Evolutionary conservation across 1,140 invertebrate genomes (phyloP).

Genomic region (Hypsibius dujardini): DNA sequence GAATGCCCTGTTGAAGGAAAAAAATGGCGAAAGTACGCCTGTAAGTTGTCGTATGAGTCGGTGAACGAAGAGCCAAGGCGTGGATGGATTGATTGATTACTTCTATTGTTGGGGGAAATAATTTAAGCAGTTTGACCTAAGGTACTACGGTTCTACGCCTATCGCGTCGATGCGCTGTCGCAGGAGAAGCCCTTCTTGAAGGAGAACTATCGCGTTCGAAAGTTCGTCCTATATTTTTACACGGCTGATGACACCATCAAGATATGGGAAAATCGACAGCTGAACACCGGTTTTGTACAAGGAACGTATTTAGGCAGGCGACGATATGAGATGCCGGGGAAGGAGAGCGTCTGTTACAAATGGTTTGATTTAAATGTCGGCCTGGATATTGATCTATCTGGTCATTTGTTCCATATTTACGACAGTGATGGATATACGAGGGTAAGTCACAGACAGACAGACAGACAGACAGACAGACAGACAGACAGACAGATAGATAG

Average conservation of each 20-base stretch:
- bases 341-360: neutral
- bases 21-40: no score
- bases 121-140: neutral
- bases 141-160: neutral
- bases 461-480: no score
- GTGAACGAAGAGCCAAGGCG: no score
- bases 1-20: no score
- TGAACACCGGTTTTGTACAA: neutral
- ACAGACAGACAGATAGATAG: no score
- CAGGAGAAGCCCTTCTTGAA: slow-evolving; percentile 5
- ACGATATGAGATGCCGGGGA: neutral
- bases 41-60: no score
- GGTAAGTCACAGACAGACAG: neutral
- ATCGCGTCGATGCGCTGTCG: neutral
- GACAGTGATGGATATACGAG: neutral
- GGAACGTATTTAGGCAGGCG: neutral
- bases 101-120: no score
- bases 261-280: neutral
- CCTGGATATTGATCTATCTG: neutral
- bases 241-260: neutral
- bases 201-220: neutral
- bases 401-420: neutral
- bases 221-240: neutral
- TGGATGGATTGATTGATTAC: no score
- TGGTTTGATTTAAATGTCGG: neutral